Percentiles rank a stretch among this genome's conserved stretches.
Evolutionary conservation across 37 sponge, comb jelly and placozoan genomes (phyloP).

Genomic region (Crambe crambe): DNA sequence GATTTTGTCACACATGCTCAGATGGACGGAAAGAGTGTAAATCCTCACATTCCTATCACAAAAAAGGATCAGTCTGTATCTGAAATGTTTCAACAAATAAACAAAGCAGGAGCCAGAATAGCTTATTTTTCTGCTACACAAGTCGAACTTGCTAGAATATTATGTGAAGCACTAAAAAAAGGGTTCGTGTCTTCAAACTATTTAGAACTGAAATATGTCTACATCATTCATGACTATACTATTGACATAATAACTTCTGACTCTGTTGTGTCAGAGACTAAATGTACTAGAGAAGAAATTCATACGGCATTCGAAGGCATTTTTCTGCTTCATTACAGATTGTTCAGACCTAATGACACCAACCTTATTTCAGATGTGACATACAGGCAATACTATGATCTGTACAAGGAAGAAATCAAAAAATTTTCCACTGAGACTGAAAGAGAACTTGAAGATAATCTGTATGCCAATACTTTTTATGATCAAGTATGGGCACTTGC

Average conservation of each 20-base stretch:
- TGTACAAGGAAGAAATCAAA: constrained; percentile 22
- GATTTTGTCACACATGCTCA: no score
- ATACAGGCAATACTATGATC: constrained; percentile 17
- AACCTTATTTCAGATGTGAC: constrained; percentile 2
- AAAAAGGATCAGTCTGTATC: no score
- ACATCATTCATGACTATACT: constrained; percentile 18
- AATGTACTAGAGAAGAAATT: constrained; percentile 26
- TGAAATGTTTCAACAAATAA: background rate
- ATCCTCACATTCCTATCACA: no score
- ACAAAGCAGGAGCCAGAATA: constrained; percentile 1
- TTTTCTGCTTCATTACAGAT: constrained; percentile 10
- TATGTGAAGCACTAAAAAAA: constrained; percentile 32
- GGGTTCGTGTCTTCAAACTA: no score
- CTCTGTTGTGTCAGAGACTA: no score
- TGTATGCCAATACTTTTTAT: constrained; percentile 29
- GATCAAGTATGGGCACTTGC: constrained; percentile 64
- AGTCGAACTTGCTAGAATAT: background rate
- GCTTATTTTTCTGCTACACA: constrained; percentile 4
- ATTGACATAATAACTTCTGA: background rate
- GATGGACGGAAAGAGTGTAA: no score
- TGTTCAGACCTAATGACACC: background rate
- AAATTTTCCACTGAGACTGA: background rate
- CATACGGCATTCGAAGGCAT: constrained; percentile 7
- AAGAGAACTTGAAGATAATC: background rate
- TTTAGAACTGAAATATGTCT: constrained; percentile 32